Conservation (phyloP, 2,113 vertebrate species). For the Cricetomys ansorgei region DNA sequence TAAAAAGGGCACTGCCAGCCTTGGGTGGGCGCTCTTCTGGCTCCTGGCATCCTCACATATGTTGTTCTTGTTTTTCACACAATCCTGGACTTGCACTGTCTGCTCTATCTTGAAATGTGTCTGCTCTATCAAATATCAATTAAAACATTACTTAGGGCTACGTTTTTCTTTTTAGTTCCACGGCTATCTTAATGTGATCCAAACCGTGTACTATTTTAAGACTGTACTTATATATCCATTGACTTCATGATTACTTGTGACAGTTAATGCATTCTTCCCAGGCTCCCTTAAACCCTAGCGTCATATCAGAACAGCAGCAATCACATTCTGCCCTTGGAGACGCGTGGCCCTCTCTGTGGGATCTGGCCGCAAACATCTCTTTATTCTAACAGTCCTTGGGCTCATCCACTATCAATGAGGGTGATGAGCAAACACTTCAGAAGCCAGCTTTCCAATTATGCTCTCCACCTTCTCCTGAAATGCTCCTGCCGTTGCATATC, state of each 20-base stretch:
- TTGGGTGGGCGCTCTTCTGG: neutral
- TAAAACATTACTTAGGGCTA: slow-evolving; percentile 8
- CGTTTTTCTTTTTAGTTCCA: slow-evolving; percentile 46
- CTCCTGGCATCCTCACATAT: neutral
- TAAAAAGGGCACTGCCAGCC: neutral
- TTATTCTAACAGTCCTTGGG: slow-evolving; percentile 52
- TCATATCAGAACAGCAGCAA: slow-evolving; percentile 32
- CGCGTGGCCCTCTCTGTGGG: slow-evolving; percentile 38
- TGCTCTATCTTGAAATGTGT: neutral
- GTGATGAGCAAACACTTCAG: slow-evolving; percentile 77
- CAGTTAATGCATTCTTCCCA: slow-evolving; percentile 46
- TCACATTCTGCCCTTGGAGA: slow-evolving; percentile 50
- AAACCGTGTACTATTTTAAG: slow-evolving; percentile 40
- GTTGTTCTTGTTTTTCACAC: neutral
- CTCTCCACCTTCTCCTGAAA: slow-evolving; percentile 77
- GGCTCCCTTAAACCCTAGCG: neutral
- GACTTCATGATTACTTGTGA: slow-evolving; percentile 44
- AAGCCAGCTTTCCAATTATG: slow-evolving; percentile 80
- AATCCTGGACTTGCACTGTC: neutral
- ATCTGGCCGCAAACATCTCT: slow-evolving; percentile 59
- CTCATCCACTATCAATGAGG: slow-evolving; percentile 77
- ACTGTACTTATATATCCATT: slow-evolving; percentile 1
- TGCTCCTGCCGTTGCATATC: slow-evolving; percentile 72
- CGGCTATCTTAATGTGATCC: neutral
- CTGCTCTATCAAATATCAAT: slow-evolving; percentile 4